Evolutionary conservation across 2,113 vertebrate genomes (phyloP), one percentile per base, ranked within the genome.

Genomic region (Tinamus guttatus): DNA sequence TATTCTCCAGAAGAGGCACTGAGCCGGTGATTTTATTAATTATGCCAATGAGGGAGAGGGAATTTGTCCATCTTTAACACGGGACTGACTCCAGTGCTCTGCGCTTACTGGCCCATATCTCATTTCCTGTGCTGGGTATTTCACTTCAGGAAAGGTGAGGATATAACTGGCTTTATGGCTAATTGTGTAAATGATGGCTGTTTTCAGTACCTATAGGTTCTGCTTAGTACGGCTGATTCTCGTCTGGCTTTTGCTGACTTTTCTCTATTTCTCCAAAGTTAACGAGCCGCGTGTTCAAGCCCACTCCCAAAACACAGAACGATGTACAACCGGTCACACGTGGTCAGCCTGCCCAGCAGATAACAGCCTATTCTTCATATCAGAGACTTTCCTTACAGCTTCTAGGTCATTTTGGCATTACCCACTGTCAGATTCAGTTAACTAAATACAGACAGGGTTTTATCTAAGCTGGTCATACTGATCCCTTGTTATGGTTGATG

Each of bases 21-120:
- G n/a, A 82, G 43, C 28, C 71, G 85, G 59, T 14, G 11, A 80
- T 88, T 85, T 82, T 60, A 83, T 63, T 86, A 87, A 80, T 17
- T 41, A 71, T 43, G 38, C 16, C 54, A 79, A 60, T 17, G 19
- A 82, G 27, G 16, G 89, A 58, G 36, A 34, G 54, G 13, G 45
- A 93, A 64, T 40, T 24, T 16, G 63, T 79, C 58, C 56, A 56
- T 89, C 69, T 84, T 65, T 63, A 86, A 76, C n/a, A n/a, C 7
- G 40, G 65, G n/a, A 65, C 49, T 86, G 83, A 79, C 30, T 84
- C 34, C 58, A 88, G 5, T 0, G 1, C 8, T 71, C 47, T 36
- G 17, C 8, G n/a, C 78, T 7, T 89, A 22, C 21, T 79, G 74
- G 70, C 30, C 56, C 5, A 17, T 32, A 69, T 68, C 36, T 89